Evolutionary conservation across 2,113 vertebrate genomes (phyloP).

Genomic region (Saiga tatarica): DNA sequence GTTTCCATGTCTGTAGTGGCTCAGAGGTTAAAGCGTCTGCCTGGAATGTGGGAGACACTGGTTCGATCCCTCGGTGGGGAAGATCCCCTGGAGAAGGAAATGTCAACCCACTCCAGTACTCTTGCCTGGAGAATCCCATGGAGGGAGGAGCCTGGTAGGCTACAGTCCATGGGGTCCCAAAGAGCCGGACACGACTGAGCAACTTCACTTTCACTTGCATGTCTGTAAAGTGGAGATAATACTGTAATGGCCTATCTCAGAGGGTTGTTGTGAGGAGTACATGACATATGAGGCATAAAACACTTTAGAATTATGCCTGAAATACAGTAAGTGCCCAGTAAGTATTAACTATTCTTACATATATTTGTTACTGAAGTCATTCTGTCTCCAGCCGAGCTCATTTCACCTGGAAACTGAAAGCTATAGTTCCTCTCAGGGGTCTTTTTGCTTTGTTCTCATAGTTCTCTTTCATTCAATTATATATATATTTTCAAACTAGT

Average conservation of each 20-base stretch:
- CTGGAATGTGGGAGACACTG: fast-evolving
- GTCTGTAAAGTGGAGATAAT: not conserved
- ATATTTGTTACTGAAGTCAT: not conserved
- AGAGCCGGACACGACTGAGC: no score
- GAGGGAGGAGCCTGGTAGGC: no score
- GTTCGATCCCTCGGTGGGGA: fast-evolving
- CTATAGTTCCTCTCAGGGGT: not conserved
- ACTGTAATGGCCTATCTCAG: not conserved
- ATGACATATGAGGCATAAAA: not conserved
- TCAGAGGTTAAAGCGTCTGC: no score
- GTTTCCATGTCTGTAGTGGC: not conserved
- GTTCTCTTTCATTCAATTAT: not conserved
- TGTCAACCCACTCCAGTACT: no score
- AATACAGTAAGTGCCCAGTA: not conserved
- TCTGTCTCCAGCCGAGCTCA: not conserved
- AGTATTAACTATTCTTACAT: not conserved
- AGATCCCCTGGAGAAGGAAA: no score
- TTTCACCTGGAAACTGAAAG: not conserved
- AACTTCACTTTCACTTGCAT: no score
- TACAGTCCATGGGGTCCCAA: no score
- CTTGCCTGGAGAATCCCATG: no score
- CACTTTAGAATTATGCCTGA: not conserved
- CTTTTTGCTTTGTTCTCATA: not conserved
- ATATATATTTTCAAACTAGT: not conserved
- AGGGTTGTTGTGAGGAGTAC: not conserved